Evolutionary conservation across 2,797 vertebrate genomes (phyloP).

Genomic region (Phrynocephalus guinanensis): DNA sequence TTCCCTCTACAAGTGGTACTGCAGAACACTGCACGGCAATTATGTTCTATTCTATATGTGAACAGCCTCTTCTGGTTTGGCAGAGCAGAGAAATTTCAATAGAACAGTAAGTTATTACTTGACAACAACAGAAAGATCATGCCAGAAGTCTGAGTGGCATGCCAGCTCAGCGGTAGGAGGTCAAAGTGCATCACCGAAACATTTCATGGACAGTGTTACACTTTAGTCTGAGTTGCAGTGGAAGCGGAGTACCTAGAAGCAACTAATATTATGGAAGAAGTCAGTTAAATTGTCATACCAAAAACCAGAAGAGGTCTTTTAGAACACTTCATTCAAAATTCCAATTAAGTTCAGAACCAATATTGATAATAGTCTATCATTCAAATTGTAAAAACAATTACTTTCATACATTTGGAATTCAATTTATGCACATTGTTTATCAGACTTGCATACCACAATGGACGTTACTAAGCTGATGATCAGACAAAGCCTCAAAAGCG

Average conservation of each 20-base stretch:
- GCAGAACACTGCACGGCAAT: constrained; percentile 28
- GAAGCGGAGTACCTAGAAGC: neutral
- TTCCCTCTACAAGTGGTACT: constrained; percentile 8
- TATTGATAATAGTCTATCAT: neutral
- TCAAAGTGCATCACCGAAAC: constrained; percentile 48
- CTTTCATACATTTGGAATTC: neutral
- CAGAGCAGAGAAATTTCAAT: neutral
- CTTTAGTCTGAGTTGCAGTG: neutral
- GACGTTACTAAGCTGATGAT: too few species aligned
- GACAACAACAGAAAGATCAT: constrained; percentile 45
- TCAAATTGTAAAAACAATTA: neutral
- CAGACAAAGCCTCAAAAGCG: too few species aligned
- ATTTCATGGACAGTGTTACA: constrained; percentile 36
- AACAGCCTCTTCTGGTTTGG: constrained; percentile 40
- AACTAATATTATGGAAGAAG: neutral
- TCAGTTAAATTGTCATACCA: neutral
- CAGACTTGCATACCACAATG: too few species aligned
- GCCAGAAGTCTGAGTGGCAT: constrained; percentile 46
- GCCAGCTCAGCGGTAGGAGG: constrained; percentile 57
- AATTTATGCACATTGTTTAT: neutral
- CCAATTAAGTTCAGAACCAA: neutral
- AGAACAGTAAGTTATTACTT: constrained; percentile 51
- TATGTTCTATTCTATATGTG: constrained; percentile 43
- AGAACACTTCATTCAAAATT: constrained; percentile 3
- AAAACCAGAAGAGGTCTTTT: neutral